Evolutionary conservation across 2,797 vertebrate genomes (phyloP), one percentile per base, ranked within the genome.

Genomic region (Girardinus metallicus): DNA sequence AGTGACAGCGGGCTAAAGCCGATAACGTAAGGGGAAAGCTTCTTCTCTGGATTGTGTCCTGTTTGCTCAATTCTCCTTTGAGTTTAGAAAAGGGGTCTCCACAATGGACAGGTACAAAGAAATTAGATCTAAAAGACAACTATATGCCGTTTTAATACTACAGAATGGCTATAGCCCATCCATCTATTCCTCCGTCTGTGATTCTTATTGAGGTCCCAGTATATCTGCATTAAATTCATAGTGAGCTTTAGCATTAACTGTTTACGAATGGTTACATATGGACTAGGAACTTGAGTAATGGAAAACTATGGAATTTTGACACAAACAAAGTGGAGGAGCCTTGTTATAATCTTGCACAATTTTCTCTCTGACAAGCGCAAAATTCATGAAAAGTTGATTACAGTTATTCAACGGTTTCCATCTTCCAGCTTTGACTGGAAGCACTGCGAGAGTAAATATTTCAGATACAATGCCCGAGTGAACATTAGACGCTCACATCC

Each of bases 1-100:
- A 89, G 77, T 89, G 89, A 89, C 85, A 78, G 85, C 82, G 7
- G 41, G 75, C 83, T 60, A 74, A 88, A 90, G 81, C 82, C 8
- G 80, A 85, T 87, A 82, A 80, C 29, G 10, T 36, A 21, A 29
- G 29, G 79, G 71, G 78, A 80, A 85, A 74, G 79, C 80, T 88
- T 85, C 74, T 15, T 74, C 47, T 76, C 55, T n/a, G 82, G 47
- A 74, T 83, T 84, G 55, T 60, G 57, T 77, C 78, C 80, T 31
- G 44, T 44, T 73, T 49, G 31, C 76, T 70, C 55, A 75, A 41
- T 82, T 77, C 78, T 62, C 64, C 9, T 8, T 68, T 8, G 75
- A 44, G 53, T 49, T 66, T 8, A 15, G 8, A 70, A 76, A 43
- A 36, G 39, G 49, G 68, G 53, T 57, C 60, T 77, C 23, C 60